phyloP scores from a whole-genome alignment of 2,888 invertebrate genomes.

The Campoplex capitator region DNA sequence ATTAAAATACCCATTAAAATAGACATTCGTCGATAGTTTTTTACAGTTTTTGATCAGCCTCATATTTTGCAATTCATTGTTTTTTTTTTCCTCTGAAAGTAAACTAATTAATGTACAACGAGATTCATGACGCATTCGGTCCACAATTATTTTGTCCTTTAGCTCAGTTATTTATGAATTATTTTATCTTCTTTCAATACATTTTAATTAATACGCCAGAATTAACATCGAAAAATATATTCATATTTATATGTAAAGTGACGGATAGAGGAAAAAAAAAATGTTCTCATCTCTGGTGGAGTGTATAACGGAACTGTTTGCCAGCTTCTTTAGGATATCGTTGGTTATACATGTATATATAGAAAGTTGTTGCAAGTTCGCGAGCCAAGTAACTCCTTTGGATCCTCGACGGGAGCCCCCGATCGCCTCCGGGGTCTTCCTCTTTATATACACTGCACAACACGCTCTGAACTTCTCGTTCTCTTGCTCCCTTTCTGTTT shows the following conservation, averaged over 20 bases:
- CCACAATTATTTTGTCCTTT: no score
- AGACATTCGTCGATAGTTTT: neutral
- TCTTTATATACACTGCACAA: conserved; percentile 49
- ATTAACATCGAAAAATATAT: neutral
- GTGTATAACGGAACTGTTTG: conserved; percentile 63
- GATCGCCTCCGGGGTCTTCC: conserved; percentile 59
- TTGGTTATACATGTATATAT: conserved; percentile 23
- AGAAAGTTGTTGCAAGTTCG: conserved; percentile 50
- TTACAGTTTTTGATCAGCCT: neutral
- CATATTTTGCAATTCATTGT: neutral
- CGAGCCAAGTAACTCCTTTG: conserved; percentile 61
- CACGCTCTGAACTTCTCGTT: conserved; percentile 63
- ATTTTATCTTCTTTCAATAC: neutral
- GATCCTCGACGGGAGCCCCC: conserved; percentile 62
- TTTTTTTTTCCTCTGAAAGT: neutral
- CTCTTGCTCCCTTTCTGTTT: conserved; percentile 52
- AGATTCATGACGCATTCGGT: no score
- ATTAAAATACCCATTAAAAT: neutral
- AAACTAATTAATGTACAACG: neutral
- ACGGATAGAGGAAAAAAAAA: conserved; percentile 37
- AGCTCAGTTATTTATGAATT: neutral
- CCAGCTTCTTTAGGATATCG: conserved; percentile 41
- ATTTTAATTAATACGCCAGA: neutral
- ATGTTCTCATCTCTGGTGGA: conserved; percentile 55
- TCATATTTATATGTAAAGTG: conserved; percentile 41